These are phyloP conservation scores for Pygmarrhopalites habei DNA, from an alignment of 1,140 invertebrate species.

Conservation along the genomic window DNA sequence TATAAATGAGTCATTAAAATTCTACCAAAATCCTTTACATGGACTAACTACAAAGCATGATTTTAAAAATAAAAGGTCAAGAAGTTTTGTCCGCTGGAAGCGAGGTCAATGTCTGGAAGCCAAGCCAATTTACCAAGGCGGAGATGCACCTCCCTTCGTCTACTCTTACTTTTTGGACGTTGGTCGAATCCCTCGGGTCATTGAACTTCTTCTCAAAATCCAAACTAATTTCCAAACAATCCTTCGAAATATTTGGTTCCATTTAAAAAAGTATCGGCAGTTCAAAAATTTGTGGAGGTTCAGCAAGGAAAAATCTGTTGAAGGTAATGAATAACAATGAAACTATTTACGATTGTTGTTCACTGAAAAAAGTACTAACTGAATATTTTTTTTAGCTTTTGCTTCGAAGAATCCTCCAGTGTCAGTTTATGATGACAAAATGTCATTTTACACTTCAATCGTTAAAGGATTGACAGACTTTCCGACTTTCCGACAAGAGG, in stretches of 20 bases:
- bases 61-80: no score
- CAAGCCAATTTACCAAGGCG: constrained; percentile 51
- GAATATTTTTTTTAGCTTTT: no score
- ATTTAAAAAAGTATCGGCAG: constrained; percentile 64
- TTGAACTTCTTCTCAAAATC: constrained; percentile 57
- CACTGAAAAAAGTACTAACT: no score
- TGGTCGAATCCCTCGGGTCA: constrained; percentile 56
- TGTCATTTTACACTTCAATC: constrained; percentile 70
- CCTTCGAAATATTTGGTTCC: constrained; percentile 54
- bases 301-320: constrained; percentile 65
- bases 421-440: constrained; percentile 69
- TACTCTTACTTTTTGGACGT: constrained; percentile 72
- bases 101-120: constrained; percentile 67
- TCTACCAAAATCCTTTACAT: no score
- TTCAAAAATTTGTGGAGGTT: constrained; percentile 71
- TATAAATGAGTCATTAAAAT: no score
- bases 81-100: constrained; percentile 74
- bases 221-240: constrained; percentile 58
- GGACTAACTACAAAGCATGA: no score
- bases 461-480: constrained; percentile 58
- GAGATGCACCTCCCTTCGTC: constrained; percentile 53
- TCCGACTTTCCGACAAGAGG: constrained; percentile 20
- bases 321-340: no score
- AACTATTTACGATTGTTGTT: no score
- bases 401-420: constrained; percentile 61